Evolutionary conservation across 2,888 invertebrate species (phyloP).

Genomic region (Nephrotoma appendiculata): DNA sequence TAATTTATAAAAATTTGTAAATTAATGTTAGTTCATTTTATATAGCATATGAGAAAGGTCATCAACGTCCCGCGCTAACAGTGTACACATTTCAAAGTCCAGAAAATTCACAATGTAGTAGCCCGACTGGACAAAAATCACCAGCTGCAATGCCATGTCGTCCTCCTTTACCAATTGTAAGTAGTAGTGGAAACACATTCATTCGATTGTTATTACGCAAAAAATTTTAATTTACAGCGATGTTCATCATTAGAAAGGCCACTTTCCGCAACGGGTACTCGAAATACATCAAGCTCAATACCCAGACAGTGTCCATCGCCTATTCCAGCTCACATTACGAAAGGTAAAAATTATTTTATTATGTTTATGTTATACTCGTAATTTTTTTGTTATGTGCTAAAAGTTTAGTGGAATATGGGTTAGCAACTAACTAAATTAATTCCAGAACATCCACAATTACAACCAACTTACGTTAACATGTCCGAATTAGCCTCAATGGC

Average conservation of each 20-base stretch:
- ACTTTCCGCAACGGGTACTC: constrained; percentile 38
- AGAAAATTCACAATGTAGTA: constrained; percentile 31
- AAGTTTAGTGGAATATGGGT: not conserved
- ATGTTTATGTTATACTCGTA: not conserved
- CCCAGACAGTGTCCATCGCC: constrained; percentile 50
- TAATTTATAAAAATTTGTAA: not conserved
- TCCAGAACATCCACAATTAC: constrained; percentile 23
- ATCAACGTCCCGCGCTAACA: constrained; percentile 70
- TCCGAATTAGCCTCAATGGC: constrained; percentile 75
- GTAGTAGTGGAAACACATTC: constrained; percentile 26
- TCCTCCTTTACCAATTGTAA: constrained; percentile 61
- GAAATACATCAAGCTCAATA: constrained; percentile 27
- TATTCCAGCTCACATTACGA: constrained; percentile 61
- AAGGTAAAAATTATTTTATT: constrained; percentile 32
- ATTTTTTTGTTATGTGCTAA: not conserved
- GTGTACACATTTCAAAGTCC: constrained; percentile 80
- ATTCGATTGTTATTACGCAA: not conserved
- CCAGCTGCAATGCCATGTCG: constrained; percentile 38
- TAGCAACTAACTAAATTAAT: constrained; percentile 1
- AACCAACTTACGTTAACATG: constrained; percentile 86
- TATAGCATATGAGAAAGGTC: constrained; percentile 71
- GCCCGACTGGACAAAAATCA: constrained; percentile 33
- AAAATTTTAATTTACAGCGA: constrained; percentile 34
- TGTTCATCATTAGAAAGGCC: constrained; percentile 81
- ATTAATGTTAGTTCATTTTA: constrained; percentile 11